These are phyloP conservation scores for Heteropelma amictum DNA, from an alignment of 2,888 invertebrate species.

Conservation along the genomic window DNA sequence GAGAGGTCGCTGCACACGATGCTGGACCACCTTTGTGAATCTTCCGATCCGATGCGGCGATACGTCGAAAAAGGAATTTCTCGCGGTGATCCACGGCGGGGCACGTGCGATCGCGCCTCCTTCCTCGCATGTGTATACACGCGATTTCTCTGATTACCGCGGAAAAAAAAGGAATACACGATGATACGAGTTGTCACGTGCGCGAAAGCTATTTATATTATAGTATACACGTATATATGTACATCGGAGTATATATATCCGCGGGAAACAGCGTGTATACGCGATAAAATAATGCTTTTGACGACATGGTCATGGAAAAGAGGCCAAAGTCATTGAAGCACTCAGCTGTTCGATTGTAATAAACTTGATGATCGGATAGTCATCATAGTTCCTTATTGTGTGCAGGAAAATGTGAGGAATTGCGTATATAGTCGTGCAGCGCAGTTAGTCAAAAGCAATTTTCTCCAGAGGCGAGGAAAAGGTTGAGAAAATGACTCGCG, in stretches of 20 bases:
- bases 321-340: constrained; percentile 41
- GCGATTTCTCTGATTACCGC: constrained; percentile 31
- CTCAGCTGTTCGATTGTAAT: constrained; percentile 35
- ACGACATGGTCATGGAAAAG: constrained; percentile 38
- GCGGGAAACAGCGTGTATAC: neutral
- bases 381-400: neutral
- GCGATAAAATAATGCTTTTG: neutral
- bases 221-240: neutral
- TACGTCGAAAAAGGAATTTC: constrained; percentile 54
- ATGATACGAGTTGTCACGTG: constrained; percentile 8
- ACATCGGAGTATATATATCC: neutral
- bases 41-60: constrained; percentile 49
- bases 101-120: constrained; percentile 38
- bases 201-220: too few species aligned
- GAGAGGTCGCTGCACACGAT: constrained; percentile 42
- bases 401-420: neutral
- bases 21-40: constrained; percentile 44
- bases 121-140: constrained; percentile 8
- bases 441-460: constrained; percentile 18
- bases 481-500: constrained; percentile 9
- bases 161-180: neutral
- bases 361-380: neutral
- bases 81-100: constrained; percentile 44
- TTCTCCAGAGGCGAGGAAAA: neutral
- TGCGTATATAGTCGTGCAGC: too few species aligned